phyloP scores from a whole-genome alignment of 1,140 invertebrate genomes.

The Scaptomyza montana region DNA sequence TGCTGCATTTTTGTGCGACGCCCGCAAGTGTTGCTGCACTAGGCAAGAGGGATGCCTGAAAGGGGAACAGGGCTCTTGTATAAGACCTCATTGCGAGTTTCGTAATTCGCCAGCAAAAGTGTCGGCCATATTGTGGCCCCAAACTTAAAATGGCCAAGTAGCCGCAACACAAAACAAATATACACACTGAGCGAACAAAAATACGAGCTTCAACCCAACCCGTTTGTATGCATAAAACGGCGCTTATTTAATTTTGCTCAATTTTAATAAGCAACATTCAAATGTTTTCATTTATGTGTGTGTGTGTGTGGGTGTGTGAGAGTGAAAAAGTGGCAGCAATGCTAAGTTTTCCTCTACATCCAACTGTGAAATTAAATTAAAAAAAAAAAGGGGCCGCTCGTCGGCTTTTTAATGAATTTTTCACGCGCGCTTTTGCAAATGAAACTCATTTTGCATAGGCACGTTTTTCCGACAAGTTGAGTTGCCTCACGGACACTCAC shows the following conservation, averaged over 20 bases:
- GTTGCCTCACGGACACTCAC: conserved; percentile 13
- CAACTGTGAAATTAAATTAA: conserved; percentile 33
- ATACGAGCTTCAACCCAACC: neutral
- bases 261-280: conserved; percentile 75
- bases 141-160: conserved; percentile 55
- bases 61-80: conserved; percentile 41
- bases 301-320: conserved; percentile 31
- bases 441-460: conserved; percentile 79
- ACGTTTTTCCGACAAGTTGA: conserved; percentile 54
- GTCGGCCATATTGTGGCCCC: conserved; percentile 70
- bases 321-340: conserved; percentile 65
- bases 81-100: conserved; percentile 65
- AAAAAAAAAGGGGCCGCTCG: conserved; percentile 7
- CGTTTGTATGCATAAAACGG: conserved; percentile 68
- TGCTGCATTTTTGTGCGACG: conserved; percentile 65
- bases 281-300: conserved; percentile 30
- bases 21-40: neutral
- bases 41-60: conserved; percentile 8
- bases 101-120: conserved; percentile 58
- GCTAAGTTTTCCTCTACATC: conserved; percentile 52
- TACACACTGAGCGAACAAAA: conserved; percentile 9
- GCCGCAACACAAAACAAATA: conserved; percentile 10
- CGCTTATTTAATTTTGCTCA: conserved; percentile 79
- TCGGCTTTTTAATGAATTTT: conserved; percentile 78
- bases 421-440: conserved; percentile 77